Evolutionary conservation across 2,888 invertebrate genomes (phyloP), one percentile per base, ranked within the genome.

Genomic region (Girardia tigrina): DNA sequence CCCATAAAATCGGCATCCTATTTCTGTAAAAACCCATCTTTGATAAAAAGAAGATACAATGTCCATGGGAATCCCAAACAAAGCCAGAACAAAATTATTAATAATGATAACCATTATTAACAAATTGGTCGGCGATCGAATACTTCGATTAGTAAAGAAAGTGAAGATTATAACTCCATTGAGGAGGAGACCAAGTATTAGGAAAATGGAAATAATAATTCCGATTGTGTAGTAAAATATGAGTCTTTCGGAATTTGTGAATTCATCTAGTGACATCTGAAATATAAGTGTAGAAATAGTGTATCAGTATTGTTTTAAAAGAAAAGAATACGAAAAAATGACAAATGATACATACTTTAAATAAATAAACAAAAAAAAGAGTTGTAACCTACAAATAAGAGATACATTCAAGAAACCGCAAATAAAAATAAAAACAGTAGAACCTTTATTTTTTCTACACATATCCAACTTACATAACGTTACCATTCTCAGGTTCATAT

Each of bases 21-120:
- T n/a, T 6, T 4, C 4, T 16, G 28, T 16, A 28, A 71, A 71
- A 71, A 27, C 14, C 71, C 71, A 71, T 8, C 4, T 2, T 28
- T 29, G 28, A 28, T 27, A 71, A n/a, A 71, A 71, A 23, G 71
- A 27, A 27, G 71, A 71, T n/a, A 71, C 71, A 29, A 71, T 28
- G 26, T 71, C 71, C 71, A 71, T 12, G 4, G 71, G 71, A 12
- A 28, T 27, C 6, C 71, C 71, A 4, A 71, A 71, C 1, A 71
- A n/a, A 2, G 71, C 71, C 26, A 71, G 71, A 6, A n/a, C 4
- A 28, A 71, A 71, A 23, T 71, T 29, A 71, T 71, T 71, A 2
- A 71, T 29, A 23, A 27, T 28, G n/a, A 71, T 27, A 4, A 28
- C 28, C 28, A 71, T 12, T 6, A 71, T 71, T 14, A 71, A 71